These are phyloP conservation scores for Sturmia bella DNA, from an alignment of 2,888 invertebrate genomes.

Conservation along the genomic window DNA sequence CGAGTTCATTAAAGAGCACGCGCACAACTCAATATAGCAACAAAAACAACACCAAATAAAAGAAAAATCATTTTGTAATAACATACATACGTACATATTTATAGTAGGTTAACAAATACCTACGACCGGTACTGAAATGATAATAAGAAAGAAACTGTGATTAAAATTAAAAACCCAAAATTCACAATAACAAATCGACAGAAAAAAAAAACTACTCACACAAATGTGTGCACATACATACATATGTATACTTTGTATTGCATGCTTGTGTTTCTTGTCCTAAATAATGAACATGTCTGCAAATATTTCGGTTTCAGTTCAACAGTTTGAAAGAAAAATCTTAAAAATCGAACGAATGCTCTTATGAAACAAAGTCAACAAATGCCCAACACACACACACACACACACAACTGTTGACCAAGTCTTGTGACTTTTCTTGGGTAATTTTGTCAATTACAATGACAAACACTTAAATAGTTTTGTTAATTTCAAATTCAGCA, in stretches of 20 bases:
- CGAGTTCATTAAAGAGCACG: constrained; percentile 62
- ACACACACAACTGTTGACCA: neutral
- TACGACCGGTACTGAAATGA: constrained; percentile 44
- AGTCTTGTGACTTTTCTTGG: constrained; percentile 35
- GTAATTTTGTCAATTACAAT: constrained; percentile 60
- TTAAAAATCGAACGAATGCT: constrained; percentile 1
- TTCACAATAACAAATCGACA: neutral
- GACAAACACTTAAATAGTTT: constrained; percentile 59
- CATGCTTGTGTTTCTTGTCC: constrained; percentile 47
- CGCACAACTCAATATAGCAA: constrained; percentile 36
- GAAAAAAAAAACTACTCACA: neutral
- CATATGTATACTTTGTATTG: constrained; percentile 13
- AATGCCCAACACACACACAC: too few relatives aligned
- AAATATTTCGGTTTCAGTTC: constrained; percentile 44
- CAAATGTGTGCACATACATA: neutral
- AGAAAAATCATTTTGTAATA: neutral
- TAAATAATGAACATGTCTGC: constrained; percentile 60
- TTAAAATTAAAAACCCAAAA: constrained; percentile 47
- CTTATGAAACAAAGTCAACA: constrained; percentile 18
- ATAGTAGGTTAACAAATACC: constrained; percentile 29
- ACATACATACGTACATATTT: constrained; percentile 1
- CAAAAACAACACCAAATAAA: neutral
- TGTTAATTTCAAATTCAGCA: constrained; percentile 48
- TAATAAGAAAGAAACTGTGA: constrained; percentile 60
- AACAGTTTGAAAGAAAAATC: constrained; percentile 36